Evolutionary conservation across 2,797 vertebrate species (phyloP).

Genomic region (Falco naumanni): DNA sequence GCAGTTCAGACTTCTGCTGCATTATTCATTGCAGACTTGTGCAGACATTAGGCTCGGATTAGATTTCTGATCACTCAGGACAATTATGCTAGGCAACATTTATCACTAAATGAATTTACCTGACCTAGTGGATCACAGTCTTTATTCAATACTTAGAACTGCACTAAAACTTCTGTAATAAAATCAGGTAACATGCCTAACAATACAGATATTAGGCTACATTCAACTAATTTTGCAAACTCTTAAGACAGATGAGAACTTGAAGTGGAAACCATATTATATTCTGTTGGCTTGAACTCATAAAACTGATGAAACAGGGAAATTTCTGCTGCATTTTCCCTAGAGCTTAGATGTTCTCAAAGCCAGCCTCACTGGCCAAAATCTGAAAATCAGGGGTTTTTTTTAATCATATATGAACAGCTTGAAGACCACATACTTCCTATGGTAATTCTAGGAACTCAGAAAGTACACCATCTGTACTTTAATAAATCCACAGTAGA

Average conservation of each 20-base stretch:
- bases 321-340: not conserved
- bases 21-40: not conserved
- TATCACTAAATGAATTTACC: slow-evolving; percentile 5
- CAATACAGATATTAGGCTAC: not conserved
- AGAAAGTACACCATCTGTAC: slow-evolving; percentile 50
- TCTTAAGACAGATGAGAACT: not conserved
- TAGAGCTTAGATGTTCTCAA: not conserved
- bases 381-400: not conserved
- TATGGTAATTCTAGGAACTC: slow-evolving; percentile 25
- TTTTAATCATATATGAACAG: not conserved
- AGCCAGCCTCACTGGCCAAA: not conserved
- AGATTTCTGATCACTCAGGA: not conserved
- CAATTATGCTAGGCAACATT: not conserved
- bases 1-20: not conserved
- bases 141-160: not conserved
- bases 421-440: slow-evolving; percentile 40
- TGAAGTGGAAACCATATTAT: not conserved
- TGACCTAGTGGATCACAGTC: not conserved
- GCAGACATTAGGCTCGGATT: not conserved
- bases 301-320: not conserved
- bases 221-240: not conserved
- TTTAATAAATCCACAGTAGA: slow-evolving; percentile 42
- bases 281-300: not conserved
- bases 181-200: not conserved
- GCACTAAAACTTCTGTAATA: not conserved